Base-by-base conservation (phyloP, 2,797 vertebrate species). In the Luscinia luscinia region DNA sequence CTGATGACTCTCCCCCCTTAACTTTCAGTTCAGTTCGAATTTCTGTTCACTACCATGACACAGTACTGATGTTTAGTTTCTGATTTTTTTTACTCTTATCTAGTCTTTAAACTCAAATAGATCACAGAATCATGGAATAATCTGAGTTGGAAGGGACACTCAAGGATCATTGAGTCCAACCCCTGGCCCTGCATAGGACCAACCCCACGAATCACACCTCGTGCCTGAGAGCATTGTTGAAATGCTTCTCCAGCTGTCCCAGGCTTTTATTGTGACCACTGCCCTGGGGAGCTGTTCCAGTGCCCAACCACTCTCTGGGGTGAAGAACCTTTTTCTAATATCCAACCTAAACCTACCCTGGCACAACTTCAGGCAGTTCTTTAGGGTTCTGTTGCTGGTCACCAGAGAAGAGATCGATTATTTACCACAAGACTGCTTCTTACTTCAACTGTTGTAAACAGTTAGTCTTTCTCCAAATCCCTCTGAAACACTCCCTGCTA, bases 131-230 rank as follows among this genome's bases (percentile, higher is more conserved):
- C 12, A 52, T 24, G 9, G 23, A 59, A 52, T n/a, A n/a, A 52
- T 2, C 12, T 4, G 12, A 46, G 15, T 23, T 52, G n/a, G 27
- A 38, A 76, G 19, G 10, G 15, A 52, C 23, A 23, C 11, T 38
- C 19, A 16, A 45, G 28, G n/a, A 23, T 45, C 8, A 5, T 3
- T 61, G 46, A 52, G 23, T 24, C 0, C 0, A 52, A 43, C 26
- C 23, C 45, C 38, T 30, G 38, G 16, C 11, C 10, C 23, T 45
- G 27, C 19, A 45, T 2, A 23, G 46, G 6, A 38, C n/a, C 1
- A 0, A 28, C 7, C 23, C 15, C 40, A 59, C 11, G 8, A 75
- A 9, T 38, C 38, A n/a, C 9, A 40, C 11, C 12, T 3, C 13
- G 46, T 52, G 15, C n/a, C 28, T n/a, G 28, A 45, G 28, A 38